Percentiles rank a stretch among this genome's conserved stretches.
Conservation (phyloP, 2,797 vertebrate species). For the Oreonectes daqikongensis region DNA sequence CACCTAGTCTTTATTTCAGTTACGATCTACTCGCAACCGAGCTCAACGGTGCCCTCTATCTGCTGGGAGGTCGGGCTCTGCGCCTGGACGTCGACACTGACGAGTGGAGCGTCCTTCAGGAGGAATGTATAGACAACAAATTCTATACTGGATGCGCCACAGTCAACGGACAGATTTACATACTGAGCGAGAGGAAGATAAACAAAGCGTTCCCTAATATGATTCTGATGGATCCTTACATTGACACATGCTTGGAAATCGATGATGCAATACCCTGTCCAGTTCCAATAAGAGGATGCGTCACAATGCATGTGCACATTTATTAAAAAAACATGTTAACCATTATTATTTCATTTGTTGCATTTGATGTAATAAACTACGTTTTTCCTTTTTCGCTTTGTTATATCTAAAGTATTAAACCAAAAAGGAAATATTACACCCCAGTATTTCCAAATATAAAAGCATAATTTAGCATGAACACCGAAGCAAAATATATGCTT, state of each 20-base stretch:
- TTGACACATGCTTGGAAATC: constrained; percentile 79
- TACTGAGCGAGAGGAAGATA: constrained; percentile 82
- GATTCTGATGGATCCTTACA: constrained; percentile 85
- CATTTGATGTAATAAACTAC: background rate
- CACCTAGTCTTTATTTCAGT: constrained; percentile 63
- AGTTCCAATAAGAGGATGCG: constrained; percentile 82
- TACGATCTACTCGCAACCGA: constrained; percentile 87
- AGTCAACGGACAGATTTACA: constrained; percentile 80
- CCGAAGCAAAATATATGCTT: background rate
- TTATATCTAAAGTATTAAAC: background rate
- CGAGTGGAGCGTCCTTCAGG: constrained; percentile 83
- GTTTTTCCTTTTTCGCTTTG: background rate
- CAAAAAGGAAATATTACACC: no score
- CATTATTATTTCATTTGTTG: background rate
- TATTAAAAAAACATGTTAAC: constrained; percentile 20
- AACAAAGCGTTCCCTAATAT: constrained; percentile 79
- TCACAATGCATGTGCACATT: constrained; percentile 59
- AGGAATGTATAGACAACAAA: constrained; percentile 77
- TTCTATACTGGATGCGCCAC: constrained; percentile 88
- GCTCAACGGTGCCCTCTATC: constrained; percentile 85
- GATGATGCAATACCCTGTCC: constrained; percentile 82
- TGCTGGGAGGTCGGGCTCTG: constrained; percentile 83
- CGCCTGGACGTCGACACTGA: constrained; percentile 84
- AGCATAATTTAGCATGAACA: background rate
- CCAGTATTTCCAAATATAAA: background rate